A percentile compares a stretch with the other conserved stretches of the same genome.
Conservation (phyloP, 2,113 vertebrate species). For the Coregonus clupeaformis region DNA sequence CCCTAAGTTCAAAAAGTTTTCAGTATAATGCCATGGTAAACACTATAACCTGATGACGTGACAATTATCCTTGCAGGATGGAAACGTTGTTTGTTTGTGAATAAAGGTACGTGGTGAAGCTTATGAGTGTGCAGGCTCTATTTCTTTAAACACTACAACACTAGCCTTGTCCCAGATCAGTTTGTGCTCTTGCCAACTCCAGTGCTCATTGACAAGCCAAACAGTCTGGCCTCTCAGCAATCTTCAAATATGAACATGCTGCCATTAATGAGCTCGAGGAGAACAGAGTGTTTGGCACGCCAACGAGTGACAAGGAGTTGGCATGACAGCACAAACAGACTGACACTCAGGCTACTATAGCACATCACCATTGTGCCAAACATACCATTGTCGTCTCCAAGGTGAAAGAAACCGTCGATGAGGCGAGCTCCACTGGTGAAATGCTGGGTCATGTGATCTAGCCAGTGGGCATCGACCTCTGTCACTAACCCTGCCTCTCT, state of each 20-base stretch:
- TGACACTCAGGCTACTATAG: not conserved
- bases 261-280: not conserved
- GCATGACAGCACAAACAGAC: not conserved
- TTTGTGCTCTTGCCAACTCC: slow-evolving; percentile 4
- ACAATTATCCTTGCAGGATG: too few relatives aligned
- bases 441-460: slow-evolving; percentile 97
- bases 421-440: slow-evolving; percentile 88
- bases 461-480: slow-evolving; percentile 87
- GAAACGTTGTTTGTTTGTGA: too few relatives aligned
- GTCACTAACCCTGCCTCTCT: slow-evolving; percentile 82
- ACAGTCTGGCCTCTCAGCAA: not conserved
- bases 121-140: too few relatives aligned
- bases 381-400: slow-evolving; percentile 78
- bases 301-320: not conserved
- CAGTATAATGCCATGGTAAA: too few relatives aligned
- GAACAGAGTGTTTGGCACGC: not conserved
- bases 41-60: too few relatives aligned
- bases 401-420: slow-evolving; percentile 86
- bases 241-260: not conserved
- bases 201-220: not conserved
- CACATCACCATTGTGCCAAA: not conserved
- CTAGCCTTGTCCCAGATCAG: not conserved
- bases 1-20: not conserved
- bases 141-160: too few relatives aligned
- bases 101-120: too few relatives aligned